Conservation (phyloP, 2,888 invertebrate genomes). For the Exephanes ischioxanthus region DNA sequence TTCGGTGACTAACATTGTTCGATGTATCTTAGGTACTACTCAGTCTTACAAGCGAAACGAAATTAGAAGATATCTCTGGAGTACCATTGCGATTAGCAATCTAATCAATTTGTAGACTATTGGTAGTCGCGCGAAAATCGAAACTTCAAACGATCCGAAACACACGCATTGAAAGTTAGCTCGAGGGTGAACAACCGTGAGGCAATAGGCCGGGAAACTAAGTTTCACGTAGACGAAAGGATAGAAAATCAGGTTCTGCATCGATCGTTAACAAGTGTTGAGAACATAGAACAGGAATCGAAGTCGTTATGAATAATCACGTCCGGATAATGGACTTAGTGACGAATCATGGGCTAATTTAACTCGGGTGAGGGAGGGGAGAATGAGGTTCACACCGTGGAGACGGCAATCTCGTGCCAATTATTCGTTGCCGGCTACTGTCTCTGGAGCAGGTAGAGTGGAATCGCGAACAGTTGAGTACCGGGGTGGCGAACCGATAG, state of each 20-base stretch:
- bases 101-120: neutral
- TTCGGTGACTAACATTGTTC: slow-evolving; percentile 33
- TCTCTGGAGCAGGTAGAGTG: neutral
- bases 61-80: neutral
- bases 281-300: neutral
- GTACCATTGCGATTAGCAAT: neutral
- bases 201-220: neutral
- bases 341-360: slow-evolving; percentile 56
- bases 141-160: neutral
- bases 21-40: neutral
- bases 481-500: neutral
- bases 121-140: neutral
- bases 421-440: slow-evolving; percentile 27
- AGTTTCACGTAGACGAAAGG: neutral
- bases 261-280: slow-evolving; percentile 15
- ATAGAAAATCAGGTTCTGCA: slow-evolving; percentile 30
- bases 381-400: neutral
- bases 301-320: slow-evolving; percentile 59
- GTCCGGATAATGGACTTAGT: slow-evolving; percentile 52
- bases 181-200: neutral
- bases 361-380: neutral
- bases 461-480: neutral
- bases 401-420: slow-evolving; percentile 51
- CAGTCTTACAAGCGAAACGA: neutral
- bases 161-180: neutral